These are phyloP conservation scores for Toxotes lorentzi DNA, from an alignment of 2,797 vertebrate genomes.

Conservation along the genomic window DNA sequence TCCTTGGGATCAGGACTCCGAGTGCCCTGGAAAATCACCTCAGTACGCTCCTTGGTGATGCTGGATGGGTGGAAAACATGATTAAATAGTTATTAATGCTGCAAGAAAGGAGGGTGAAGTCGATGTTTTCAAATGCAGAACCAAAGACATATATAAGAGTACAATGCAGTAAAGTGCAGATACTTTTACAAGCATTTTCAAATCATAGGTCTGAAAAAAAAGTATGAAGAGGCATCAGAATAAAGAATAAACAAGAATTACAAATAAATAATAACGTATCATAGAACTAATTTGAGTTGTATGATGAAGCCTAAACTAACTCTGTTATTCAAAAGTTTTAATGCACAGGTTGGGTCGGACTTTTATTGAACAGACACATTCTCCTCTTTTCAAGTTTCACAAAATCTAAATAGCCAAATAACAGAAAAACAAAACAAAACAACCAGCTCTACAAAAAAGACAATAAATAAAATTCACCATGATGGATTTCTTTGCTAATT, in stretches of 20 bases:
- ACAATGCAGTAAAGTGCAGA: no score
- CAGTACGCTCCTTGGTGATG: slow-evolving; percentile 94
- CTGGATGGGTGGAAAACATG: slow-evolving; percentile 70
- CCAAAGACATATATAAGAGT: not conserved
- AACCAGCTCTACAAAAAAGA: no score
- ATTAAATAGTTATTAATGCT: not conserved
- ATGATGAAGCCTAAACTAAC: not conserved
- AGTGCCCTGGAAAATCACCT: slow-evolving; percentile 94
- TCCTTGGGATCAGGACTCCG: slow-evolving; percentile 87
- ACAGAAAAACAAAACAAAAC: no score
- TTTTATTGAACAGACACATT: no score
- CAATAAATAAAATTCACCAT: no score
- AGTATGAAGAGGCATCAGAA: no score
- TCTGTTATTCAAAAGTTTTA: no score
- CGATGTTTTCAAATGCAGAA: not conserved
- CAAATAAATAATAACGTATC: no score
- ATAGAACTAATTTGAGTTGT: not conserved
- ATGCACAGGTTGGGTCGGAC: not conserved
- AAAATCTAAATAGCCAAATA: no score
- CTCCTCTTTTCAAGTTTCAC: no score
- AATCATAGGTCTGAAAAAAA: not conserved
- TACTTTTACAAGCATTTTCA: not conserved
- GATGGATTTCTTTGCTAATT: no score
- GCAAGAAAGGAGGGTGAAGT: not conserved
- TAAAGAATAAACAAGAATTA: no score